Conservation (phyloP, 2,888 invertebrate species). For the Catocala fraxini region DNA sequence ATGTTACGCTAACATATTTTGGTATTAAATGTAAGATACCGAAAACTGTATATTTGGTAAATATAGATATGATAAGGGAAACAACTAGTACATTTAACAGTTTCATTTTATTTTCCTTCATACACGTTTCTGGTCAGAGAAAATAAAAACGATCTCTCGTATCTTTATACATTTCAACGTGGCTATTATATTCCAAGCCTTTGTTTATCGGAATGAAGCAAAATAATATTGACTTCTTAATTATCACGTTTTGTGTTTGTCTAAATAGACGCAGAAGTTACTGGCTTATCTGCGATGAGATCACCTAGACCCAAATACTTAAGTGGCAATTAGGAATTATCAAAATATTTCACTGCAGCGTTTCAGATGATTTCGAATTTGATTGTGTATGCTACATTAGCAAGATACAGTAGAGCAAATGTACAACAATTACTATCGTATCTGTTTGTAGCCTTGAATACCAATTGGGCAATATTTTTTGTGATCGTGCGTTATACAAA, state of each 20-base stretch:
- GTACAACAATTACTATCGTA: slow-evolving; percentile 44
- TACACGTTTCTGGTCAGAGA: neutral
- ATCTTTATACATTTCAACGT: slow-evolving; percentile 10
- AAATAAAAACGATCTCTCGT: slow-evolving; percentile 18
- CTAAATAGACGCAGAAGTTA: slow-evolving; percentile 23
- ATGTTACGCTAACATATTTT: neutral
- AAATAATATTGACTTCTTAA: slow-evolving; percentile 16
- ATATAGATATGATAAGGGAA: slow-evolving; percentile 17
- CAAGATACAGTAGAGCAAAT: slow-evolving; percentile 46
- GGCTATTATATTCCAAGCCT: slow-evolving; percentile 11
- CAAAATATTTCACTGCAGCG: slow-evolving; percentile 41
- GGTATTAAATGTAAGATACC: too few species aligned
- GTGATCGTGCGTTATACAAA: slow-evolving; percentile 44
- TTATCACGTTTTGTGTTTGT: slow-evolving; percentile 23
- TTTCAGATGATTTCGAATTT: slow-evolving; percentile 45
- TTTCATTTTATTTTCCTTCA: slow-evolving; percentile 21
- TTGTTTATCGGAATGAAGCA: slow-evolving; percentile 8
- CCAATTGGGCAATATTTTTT: slow-evolving; percentile 61
- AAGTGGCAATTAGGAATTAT: slow-evolving; percentile 46
- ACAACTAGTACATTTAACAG: slow-evolving; percentile 17
- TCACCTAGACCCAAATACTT: slow-evolving; percentile 53
- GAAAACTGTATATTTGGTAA: slow-evolving; percentile 11
- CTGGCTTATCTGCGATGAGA: slow-evolving; percentile 33
- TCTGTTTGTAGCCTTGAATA: slow-evolving; percentile 62
- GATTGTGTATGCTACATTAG: slow-evolving; percentile 49